Conservation (phyloP, 2,797 vertebrate genomes). For the Lates japonicus region DNA sequence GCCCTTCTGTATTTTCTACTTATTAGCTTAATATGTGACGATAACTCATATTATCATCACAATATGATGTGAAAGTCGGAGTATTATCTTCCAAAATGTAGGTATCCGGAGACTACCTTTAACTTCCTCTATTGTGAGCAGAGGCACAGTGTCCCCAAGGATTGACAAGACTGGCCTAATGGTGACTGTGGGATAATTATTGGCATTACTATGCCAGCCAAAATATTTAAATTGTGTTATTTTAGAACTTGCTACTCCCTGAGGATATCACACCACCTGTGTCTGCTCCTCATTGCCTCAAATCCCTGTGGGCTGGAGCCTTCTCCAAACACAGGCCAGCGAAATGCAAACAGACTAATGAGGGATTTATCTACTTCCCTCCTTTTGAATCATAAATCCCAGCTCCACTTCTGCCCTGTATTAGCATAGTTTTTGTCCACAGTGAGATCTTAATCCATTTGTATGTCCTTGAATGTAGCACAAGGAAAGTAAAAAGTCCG, state of each 20-base stretch:
- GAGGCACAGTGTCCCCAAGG: conserved; percentile 41
- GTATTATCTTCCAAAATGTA: conserved; percentile 23
- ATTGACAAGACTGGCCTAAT: conserved; percentile 38
- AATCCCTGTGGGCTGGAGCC: conserved; percentile 67
- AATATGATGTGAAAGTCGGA: conserved; percentile 17
- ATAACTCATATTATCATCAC: conserved; percentile 20
- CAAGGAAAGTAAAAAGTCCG: conserved; percentile 62
- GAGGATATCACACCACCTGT: conserved; percentile 70
- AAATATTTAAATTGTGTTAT: conserved; percentile 71
- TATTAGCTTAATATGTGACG: not conserved
- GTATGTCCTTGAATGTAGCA: conserved; percentile 77
- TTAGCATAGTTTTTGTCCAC: conserved; percentile 78
- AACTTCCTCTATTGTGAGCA: conserved; percentile 22
- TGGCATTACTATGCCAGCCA: conserved; percentile 51
- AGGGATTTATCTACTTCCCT: conserved; percentile 75
- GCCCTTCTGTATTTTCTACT: not conserved
- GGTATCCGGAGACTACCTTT: conserved; percentile 19
- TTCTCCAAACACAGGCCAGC: conserved; percentile 73
- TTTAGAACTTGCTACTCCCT: conserved; percentile 60
- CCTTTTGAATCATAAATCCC: conserved; percentile 62
- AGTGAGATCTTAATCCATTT: conserved; percentile 77
- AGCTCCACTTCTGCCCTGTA: conserved; percentile 65
- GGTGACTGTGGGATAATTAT: conserved; percentile 65
- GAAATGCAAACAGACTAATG: conserved; percentile 81
- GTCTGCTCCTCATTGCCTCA: conserved; percentile 55